Conservation (phyloP, 2,888 invertebrate genomes). For the Chymomyza fuscimana region DNA sequence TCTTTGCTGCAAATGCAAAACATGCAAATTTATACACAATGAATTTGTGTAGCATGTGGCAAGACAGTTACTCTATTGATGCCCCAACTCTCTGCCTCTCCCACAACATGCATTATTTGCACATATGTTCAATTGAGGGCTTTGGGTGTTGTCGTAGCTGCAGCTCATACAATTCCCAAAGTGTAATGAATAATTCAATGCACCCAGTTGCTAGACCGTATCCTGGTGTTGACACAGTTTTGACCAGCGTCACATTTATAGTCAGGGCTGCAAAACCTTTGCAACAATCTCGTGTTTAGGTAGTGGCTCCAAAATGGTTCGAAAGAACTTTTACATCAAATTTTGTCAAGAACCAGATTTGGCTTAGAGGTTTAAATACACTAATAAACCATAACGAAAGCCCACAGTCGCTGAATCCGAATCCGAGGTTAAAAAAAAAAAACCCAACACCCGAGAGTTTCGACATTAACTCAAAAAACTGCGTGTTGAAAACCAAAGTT, state of each 20-base stretch:
- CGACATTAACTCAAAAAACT: too few relatives aligned
- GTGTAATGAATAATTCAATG: constrained; percentile 36
- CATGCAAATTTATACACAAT: not conserved
- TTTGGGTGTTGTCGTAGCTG: not conserved
- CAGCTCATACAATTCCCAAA: constrained; percentile 17
- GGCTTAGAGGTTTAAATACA: too few relatives aligned
- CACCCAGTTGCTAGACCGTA: constrained; percentile 13
- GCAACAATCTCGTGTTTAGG: too few relatives aligned
- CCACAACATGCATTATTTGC: constrained; percentile 12
- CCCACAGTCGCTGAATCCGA: too few relatives aligned
- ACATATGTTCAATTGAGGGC: constrained; percentile 14
- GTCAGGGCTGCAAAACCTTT: not conserved
- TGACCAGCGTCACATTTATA: not conserved
- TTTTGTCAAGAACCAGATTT: too few relatives aligned
- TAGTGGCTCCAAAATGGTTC: too few relatives aligned
- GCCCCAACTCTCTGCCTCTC: not conserved
- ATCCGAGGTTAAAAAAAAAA: too few relatives aligned
- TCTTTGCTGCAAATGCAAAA: not conserved
- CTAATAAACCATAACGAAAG: too few relatives aligned
- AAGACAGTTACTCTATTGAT: not conserved
- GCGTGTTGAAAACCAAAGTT: too few relatives aligned
- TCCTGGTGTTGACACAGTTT: constrained; percentile 20
- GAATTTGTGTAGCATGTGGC: not conserved
- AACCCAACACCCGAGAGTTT: too few relatives aligned
- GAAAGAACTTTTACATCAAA: too few relatives aligned